Evolutionary conservation across 2,797 vertebrate genomes (phyloP), one percentile per base, ranked within the genome.

Genomic region (Peromyscus nudipes): DNA sequence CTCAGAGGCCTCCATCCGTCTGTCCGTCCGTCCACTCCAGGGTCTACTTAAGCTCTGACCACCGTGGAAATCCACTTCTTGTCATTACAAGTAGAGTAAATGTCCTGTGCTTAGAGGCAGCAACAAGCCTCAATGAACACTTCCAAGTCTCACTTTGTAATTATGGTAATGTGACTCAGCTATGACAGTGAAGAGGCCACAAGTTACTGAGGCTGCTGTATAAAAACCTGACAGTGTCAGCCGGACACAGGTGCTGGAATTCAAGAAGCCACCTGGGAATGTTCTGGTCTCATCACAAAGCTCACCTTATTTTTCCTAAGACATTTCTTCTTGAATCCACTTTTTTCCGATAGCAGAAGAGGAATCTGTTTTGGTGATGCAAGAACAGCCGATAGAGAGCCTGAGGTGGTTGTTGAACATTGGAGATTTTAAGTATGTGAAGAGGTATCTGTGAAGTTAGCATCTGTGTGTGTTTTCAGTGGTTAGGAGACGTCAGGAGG

Each of bases 31-130:
- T 3, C 64, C 67, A 31, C 43, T 67, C 43, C 46, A 52, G 64
- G 52, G 14, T 85, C 46, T 31, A 27, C 43, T 52, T 25, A 69
- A 14, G 49, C 49, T 71, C 84, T 17, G 21, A 37, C 34, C 46
- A 1, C 43, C 34, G 0, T 0, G 43, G 43, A n/a, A n/a, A n/a
- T 13, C 62, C 4, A 0, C 40, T 43, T 64, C 21, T 23, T 85
- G 64, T 34, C 31, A 5, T 55, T n/a, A 71, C 12, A 86, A 86
- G 84, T 25, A 69, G 31, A 86, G 69, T 9, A 31, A 37, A 27
- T 27, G 23, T 86, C 11, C 46, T 64, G 21, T n/a, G 83, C 43
- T 69, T 86, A 86, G 84, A 86, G 23, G 25, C 2, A 19, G 65
- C 84, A 52, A 9, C 34, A 37, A 55, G 65, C 46, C 65, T 27